Evolutionary conservation across 2,113 vertebrate genomes (phyloP).

Genomic region (Sardina pilchardus): DNA sequence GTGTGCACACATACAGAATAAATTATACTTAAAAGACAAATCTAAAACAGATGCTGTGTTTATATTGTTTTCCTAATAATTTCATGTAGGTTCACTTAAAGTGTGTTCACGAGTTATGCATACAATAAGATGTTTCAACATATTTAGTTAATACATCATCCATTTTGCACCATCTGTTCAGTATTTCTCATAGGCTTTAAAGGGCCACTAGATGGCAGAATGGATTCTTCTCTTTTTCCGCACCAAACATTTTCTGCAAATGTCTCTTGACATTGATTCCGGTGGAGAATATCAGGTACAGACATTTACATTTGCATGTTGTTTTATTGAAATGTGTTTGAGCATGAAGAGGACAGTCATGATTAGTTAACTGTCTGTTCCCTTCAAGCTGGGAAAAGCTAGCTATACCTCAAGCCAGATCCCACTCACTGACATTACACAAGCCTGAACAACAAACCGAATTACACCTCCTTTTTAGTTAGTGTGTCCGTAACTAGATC

Average conservation of each 20-base stretch:
- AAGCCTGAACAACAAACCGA: neutral
- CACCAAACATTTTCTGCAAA: neutral
- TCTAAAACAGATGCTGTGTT: too few species aligned
- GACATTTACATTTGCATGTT: neutral
- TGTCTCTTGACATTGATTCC: neutral
- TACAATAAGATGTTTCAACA: too few species aligned
- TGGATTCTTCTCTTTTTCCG: neutral
- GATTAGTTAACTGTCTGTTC: neutral
- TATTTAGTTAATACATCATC: neutral
- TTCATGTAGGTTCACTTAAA: too few species aligned
- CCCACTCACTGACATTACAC: neutral
- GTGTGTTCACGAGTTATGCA: too few species aligned
- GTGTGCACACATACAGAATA: neutral
- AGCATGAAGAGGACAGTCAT: neutral
- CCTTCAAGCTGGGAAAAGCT: neutral
- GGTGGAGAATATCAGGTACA: neutral
- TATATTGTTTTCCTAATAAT: too few species aligned
- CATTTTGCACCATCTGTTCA: neutral
- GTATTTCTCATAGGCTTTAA: neutral
- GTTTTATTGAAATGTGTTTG: neutral
- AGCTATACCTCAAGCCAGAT: neutral
- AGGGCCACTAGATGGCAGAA: neutral
- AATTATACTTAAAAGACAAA: too few species aligned
- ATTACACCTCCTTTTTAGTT: conserved; percentile 11
- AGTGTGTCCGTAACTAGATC: conserved; percentile 1